Conservation (phyloP, 2,797 vertebrate genomes). For the Falco cherrug region DNA sequence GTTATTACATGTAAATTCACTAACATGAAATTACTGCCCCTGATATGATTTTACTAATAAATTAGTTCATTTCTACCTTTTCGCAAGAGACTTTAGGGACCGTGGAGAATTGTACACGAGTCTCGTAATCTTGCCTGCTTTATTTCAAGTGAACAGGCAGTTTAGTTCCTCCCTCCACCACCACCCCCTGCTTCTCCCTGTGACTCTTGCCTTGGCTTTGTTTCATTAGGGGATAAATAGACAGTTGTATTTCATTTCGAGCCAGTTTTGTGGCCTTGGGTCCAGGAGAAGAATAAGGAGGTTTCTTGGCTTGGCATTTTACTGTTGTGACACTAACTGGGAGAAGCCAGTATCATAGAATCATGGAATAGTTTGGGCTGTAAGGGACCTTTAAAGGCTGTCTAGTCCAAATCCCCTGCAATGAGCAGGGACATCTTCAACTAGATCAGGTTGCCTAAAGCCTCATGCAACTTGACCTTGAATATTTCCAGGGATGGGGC, state of each 20-base stretch:
- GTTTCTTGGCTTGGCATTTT: not conserved
- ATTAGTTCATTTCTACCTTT: constrained; percentile 87
- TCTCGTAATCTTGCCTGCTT: constrained; percentile 65
- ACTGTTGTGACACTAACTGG: not conserved
- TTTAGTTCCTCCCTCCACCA: constrained; percentile 28
- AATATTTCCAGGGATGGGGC: too few species aligned
- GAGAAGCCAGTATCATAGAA: not conserved
- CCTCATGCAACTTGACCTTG: not conserved
- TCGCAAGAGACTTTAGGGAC: constrained; percentile 80
- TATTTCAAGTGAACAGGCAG: constrained; percentile 64
- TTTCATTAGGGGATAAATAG: constrained; percentile 68
- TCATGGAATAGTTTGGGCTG: not conserved
- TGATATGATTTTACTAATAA: constrained; percentile 89
- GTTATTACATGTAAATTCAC: constrained; percentile 90
- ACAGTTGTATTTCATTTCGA: constrained; percentile 26
- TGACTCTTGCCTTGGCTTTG: constrained; percentile 1
- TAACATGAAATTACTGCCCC: constrained; percentile 87
- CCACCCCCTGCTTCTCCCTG: not conserved
- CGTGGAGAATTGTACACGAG: constrained; percentile 77
- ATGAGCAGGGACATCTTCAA: not conserved
- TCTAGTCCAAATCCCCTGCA: not conserved
- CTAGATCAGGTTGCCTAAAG: not conserved
- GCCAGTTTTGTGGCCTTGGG: not conserved
- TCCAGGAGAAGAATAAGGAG: not conserved
- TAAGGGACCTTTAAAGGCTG: not conserved